Percentiles rank a stretch among this genome's conserved stretches.
phyloP scores from a whole-genome alignment of 2,113 vertebrate species.

The Strigops habroptila region DNA sequence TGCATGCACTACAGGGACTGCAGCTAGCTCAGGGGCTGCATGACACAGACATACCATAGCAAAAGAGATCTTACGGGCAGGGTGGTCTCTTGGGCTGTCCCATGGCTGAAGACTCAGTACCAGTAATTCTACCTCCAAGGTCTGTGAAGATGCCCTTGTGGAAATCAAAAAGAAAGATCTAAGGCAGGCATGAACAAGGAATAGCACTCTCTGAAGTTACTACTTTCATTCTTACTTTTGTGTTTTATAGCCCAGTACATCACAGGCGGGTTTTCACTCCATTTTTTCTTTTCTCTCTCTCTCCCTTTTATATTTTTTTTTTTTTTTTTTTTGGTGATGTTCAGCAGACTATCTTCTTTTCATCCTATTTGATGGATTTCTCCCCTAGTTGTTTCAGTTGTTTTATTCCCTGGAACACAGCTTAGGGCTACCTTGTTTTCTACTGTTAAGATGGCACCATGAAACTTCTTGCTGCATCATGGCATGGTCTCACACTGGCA shows the following conservation, averaged over 20 bases:
- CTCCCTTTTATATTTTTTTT: too few relatives aligned
- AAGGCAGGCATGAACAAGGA: neutral
- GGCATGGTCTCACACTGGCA: neutral
- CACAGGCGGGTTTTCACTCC: neutral
- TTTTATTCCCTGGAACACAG: constrained; percentile 35
- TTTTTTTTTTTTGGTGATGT: neutral
- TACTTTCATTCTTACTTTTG: constrained; percentile 31
- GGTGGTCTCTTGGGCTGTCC: neutral
- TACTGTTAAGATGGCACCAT: neutral
- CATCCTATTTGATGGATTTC: constrained; percentile 36
- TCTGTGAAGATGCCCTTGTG: neutral
- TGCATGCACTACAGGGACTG: rapidly evolving
- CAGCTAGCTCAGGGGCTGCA: neutral
- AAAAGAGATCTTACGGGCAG: neutral
- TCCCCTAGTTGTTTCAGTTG: neutral
- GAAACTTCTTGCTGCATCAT: neutral
- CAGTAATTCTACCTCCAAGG: neutral
- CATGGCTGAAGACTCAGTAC: neutral
- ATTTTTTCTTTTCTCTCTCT: neutral
- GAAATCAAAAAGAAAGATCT: constrained; percentile 44
- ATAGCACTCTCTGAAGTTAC: constrained; percentile 1
- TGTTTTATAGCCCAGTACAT: constrained; percentile 11
- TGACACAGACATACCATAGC: rapidly evolving
- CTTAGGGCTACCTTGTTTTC: constrained; percentile 48
- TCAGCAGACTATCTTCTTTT: constrained; percentile 1